These are phyloP conservation scores for Bombyx huttoni DNA, from an alignment of 2,888 invertebrate species.

Conservation along the genomic window DNA sequence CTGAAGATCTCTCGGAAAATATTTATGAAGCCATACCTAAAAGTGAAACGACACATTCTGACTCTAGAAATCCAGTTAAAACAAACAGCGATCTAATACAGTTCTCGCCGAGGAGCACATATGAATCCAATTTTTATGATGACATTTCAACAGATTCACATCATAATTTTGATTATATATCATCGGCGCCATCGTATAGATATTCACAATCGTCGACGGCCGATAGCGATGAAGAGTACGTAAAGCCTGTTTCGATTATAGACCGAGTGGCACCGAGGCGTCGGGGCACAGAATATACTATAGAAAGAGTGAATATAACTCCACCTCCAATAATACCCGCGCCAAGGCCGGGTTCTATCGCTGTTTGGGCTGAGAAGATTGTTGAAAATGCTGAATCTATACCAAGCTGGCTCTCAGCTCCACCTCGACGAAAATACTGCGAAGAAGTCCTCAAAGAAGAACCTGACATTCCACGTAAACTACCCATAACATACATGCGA, in stretches of 20 bases:
- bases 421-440: conserved; percentile 48
- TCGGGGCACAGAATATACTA: conserved; percentile 34
- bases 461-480: conserved; percentile 46
- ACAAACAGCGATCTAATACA: conserved; percentile 48
- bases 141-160: conserved; percentile 25
- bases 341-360: conserved; percentile 48
- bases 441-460: conserved; percentile 42
- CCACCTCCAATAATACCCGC: conserved; percentile 62
- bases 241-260: conserved; percentile 46
- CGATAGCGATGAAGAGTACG: conserved; percentile 51
- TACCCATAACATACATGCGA: conserved; percentile 67
- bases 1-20: conserved; percentile 20
- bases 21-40: conserved; percentile 37
- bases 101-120: conserved; percentile 41
- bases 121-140: conserved; percentile 29
- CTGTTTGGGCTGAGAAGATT: conserved; percentile 62
- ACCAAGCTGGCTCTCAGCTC: conserved; percentile 63
- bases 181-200: conserved; percentile 19
- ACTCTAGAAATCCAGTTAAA: conserved; percentile 14
- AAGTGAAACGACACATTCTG: conserved; percentile 19
- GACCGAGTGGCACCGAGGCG: conserved; percentile 48
- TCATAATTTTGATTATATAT: conserved; percentile 40
- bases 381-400: conserved; percentile 71
- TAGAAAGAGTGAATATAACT: conserved; percentile 55
- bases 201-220: conserved; percentile 15